Percentiles rank a stretch among this genome's conserved stretches.
Conservation (phyloP, 2,797 vertebrate species). For the Labeo calbasu region DNA sequence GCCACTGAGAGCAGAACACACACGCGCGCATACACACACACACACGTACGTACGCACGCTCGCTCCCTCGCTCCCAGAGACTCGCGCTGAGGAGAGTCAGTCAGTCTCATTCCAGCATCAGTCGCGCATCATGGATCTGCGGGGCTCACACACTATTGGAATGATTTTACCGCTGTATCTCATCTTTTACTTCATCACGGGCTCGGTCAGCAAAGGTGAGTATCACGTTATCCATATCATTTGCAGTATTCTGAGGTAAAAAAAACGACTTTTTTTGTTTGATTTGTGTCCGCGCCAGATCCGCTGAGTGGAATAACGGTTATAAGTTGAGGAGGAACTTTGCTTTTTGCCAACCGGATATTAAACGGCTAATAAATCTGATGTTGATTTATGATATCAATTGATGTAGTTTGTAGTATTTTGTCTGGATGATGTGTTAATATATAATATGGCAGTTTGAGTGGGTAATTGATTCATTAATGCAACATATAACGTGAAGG, state of each 20-base stretch:
- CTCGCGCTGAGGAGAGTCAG: constrained; percentile 47
- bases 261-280: neutral
- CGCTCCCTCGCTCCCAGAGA: constrained; percentile 34
- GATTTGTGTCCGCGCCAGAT: neutral
- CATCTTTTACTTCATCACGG: constrained; percentile 46
- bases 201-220: constrained; percentile 61
- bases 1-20: constrained; percentile 47
- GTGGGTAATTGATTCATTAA: neutral
- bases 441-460: neutral
- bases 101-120: constrained; percentile 54
- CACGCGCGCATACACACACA: neutral
- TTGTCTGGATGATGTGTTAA: neutral
- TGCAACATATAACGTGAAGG: neutral
- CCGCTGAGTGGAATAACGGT: constrained; percentile 17
- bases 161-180: constrained; percentile 55
- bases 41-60: constrained; percentile 1
- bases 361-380: neutral
- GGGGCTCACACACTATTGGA: constrained; percentile 44
- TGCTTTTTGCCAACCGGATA: neutral
- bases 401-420: neutral
- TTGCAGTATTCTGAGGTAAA: neutral
- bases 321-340: constrained; percentile 34
- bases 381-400: neutral
- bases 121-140: constrained; percentile 60
- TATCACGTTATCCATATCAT: neutral